phyloP scores from a whole-genome alignment of 2,888 invertebrate species.

The Myopa tessellatipennis region DNA sequence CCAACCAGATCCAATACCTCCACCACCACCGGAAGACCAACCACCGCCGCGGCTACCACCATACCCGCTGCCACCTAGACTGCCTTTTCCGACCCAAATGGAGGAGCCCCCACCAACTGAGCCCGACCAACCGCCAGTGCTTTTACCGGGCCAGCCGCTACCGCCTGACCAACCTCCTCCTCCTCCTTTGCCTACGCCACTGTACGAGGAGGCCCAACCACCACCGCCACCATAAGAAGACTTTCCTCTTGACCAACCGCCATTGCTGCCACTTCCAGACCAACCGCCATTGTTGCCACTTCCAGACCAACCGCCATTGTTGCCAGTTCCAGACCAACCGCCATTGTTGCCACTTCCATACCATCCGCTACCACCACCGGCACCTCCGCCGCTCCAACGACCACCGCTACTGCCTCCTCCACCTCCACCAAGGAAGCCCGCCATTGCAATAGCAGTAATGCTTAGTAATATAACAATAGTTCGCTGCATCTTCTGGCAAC shows the following conservation, averaged over 20 bases:
- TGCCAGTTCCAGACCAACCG: conserved; percentile 51
- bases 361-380: conserved; percentile 50
- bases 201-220: conserved; percentile 47
- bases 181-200: conserved; percentile 45
- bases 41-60: conserved; percentile 49
- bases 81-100: conserved; percentile 22
- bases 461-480: conserved; percentile 47
- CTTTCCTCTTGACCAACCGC: conserved; percentile 31
- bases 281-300: conserved; percentile 35
- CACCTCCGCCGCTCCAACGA: conserved; percentile 45
- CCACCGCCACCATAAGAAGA: conserved; percentile 41
- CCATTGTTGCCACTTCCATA: conserved; percentile 46
- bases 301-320: conserved; percentile 51
- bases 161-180: conserved; percentile 46
- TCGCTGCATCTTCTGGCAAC: conserved; percentile 47
- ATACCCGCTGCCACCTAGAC: conserved; percentile 43
- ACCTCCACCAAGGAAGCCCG: conserved; percentile 50
- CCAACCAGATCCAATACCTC: conserved; percentile 47
- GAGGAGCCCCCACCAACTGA: conserved; percentile 38
- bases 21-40: conserved; percentile 42
- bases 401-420: conserved; percentile 49
- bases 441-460: conserved; percentile 47
- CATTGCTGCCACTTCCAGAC: conserved; percentile 26
- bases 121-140: conserved; percentile 41
- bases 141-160: conserved; percentile 38